These are phyloP conservation scores for Poecilia picta DNA, from an alignment of 2,797 vertebrate species.

Conservation along the genomic window DNA sequence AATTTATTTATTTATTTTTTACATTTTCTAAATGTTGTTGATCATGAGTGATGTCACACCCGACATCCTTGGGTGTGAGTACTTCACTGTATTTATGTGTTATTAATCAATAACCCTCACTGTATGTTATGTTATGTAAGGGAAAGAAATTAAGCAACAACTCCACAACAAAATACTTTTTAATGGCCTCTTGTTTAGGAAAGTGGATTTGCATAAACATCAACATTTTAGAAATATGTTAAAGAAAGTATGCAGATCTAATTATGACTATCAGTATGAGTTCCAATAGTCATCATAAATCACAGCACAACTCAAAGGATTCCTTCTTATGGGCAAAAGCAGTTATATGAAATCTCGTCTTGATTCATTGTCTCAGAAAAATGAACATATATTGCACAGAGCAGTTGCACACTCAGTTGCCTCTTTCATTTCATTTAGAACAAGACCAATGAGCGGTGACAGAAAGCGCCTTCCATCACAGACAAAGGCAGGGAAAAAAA, in stretches of 20 bases:
- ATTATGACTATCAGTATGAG: neutral
- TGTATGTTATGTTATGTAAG: neutral
- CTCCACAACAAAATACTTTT: neutral
- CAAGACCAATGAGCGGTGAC: conserved; percentile 4
- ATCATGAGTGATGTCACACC: no score
- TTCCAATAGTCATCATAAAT: neutral
- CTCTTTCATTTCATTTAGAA: conserved; percentile 5
- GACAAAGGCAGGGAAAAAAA: neutral
- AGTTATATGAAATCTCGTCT: neutral
- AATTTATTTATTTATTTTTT: no score
- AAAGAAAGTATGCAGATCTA: neutral
- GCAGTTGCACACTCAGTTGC: conserved; percentile 6
- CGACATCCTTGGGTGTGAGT: neutral
- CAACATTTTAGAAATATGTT: neutral
- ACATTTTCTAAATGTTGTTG: no score
- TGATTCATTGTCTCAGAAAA: conserved; percentile 8
- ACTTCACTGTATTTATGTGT: neutral
- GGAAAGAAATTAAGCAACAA: neutral
- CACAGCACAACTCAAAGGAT: neutral
- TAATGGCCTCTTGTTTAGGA: neutral
- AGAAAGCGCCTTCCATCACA: conserved; percentile 7
- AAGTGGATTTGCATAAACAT: neutral
- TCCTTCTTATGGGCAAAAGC: neutral
- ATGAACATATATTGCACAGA: neutral
- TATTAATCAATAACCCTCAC: neutral